These are phyloP conservation scores for Lasioglossum baleicum DNA, from an alignment of 1,140 invertebrate genomes.

Conservation along the genomic window DNA sequence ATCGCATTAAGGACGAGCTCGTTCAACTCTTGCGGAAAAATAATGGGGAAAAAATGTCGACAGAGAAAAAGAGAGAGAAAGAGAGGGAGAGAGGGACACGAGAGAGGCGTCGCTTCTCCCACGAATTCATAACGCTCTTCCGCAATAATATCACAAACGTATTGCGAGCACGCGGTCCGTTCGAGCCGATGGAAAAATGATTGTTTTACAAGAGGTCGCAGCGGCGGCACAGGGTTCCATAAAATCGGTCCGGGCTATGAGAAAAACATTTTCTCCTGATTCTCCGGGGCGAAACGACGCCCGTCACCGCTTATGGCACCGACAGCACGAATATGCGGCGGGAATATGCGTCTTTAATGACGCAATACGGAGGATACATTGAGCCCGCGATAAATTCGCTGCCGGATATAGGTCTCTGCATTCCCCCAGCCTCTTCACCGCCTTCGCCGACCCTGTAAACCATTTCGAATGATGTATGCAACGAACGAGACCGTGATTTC, in stretches of 20 bases:
- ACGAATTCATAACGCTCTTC: constrained; percentile 49
- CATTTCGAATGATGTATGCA: constrained; percentile 11
- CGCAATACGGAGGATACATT: constrained; percentile 19
- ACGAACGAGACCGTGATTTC: constrained; percentile 12
- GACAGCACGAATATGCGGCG: too few species aligned
- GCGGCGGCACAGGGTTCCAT: constrained; percentile 21
- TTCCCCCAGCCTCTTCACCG: too few species aligned
- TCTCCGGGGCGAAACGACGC: constrained; percentile 24
- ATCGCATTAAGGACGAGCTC: not conserved
- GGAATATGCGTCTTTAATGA: constrained; percentile 41
- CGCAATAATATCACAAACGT: constrained; percentile 51
- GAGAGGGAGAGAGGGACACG: too few species aligned
- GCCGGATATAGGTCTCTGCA: not conserved
- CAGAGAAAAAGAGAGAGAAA: not conserved
- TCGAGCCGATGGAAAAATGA: constrained; percentile 52
- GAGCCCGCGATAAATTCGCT: constrained; percentile 26
- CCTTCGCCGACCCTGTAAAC: too few species aligned
- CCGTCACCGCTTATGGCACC: not conserved
- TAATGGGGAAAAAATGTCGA: not conserved
- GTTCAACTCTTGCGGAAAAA: not conserved
- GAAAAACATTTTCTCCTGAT: constrained; percentile 53
- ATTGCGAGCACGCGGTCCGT: constrained; percentile 38
- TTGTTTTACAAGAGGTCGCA: constrained; percentile 52
- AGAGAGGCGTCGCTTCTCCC: not conserved
- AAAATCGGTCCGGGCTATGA: constrained; percentile 40